Evolutionary conservation across 2,797 vertebrate species (phyloP).

Genomic region (Centroberyx gerrardi): DNA sequence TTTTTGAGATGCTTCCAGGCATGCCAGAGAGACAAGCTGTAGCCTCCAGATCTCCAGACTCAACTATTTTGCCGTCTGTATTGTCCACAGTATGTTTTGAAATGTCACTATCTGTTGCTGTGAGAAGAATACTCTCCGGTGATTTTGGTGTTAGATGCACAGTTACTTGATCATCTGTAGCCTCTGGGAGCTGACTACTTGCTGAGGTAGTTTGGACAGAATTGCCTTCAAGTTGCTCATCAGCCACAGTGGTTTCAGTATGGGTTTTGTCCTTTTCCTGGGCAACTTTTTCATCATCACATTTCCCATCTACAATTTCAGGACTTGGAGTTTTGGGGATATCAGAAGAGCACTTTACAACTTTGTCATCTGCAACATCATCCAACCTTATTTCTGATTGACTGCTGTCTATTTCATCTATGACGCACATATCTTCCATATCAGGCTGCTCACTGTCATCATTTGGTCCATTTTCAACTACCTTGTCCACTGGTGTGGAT

Average conservation of each 20-base stretch:
- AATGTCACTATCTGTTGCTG: constrained; percentile 5
- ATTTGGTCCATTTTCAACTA: neutral
- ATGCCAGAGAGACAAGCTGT: neutral
- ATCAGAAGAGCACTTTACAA: constrained; percentile 3
- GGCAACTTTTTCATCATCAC: neutral
- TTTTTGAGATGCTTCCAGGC: constrained; percentile 5
- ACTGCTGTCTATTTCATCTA: constrained; percentile 76
- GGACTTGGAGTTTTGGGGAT: neutral
- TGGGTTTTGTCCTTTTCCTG: constrained; percentile 9
- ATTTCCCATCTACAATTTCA: neutral
- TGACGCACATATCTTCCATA: constrained; percentile 78
- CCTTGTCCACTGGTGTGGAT: constrained; percentile 4
- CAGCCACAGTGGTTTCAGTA: neutral
- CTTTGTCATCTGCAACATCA: neutral
- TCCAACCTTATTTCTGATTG: constrained; percentile 43
- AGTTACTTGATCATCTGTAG: neutral
- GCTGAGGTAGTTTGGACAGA: constrained; percentile 32
- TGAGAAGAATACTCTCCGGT: constrained; percentile 5
- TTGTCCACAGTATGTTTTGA: constrained; percentile 24
- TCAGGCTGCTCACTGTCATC: constrained; percentile 54
- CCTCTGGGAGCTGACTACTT: neutral
- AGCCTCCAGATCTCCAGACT: neutral
- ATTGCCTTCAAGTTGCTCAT: constrained; percentile 19
- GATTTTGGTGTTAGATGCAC: neutral
- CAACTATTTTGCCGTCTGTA: neutral